Base-by-base conservation (phyloP, 2,797 vertebrate genomes). In the Mus caroli region DNA sequence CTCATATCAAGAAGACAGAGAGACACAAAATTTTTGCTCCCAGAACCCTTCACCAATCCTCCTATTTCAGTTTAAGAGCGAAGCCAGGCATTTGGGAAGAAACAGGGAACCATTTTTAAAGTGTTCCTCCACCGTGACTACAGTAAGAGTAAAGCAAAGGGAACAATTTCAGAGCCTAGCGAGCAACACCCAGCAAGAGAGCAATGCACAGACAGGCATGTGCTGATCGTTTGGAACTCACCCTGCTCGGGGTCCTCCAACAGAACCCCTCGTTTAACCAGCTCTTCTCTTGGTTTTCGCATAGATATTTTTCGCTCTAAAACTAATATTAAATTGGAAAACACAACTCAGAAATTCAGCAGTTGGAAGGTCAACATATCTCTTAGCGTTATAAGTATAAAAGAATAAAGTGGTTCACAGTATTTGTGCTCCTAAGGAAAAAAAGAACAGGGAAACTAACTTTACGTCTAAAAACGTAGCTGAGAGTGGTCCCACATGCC, bases 221-320 rank as follows among this genome's bases (percentile, higher is more conserved):
- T 19, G 78, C 92, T 84, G 95, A 90, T 97, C 0, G 8, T 95
- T 92, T 96, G 90, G 97, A 92, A 98, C 99, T 99, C 98, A 99
- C 99, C 99, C 95, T 99, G 99, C 97, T 99, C 99, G 92, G 98
- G 98, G 97, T 99, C 99, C 98, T 99, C 99, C 98, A 99, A 99
- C 90, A 99, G 99, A 98, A 99, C 98, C 91, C 99, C 99, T 98
- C 99, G 99, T 97, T 99, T 99, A 97, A 99, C 99, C 95, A 99
- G 99, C 98, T 99, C 99, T 98, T 99, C 99, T 98, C 99, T 99
- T 1, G 99, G 99, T 94, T 99, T 99, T 98, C 99, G 99, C 98
- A 99, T 99, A 95, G 99, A 99, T 99, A 99, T 99, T 99, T 99
- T 99, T 98, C 99, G 99, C 98, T 99, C 99, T 99, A 99, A 98